phyloP scores from a whole-genome alignment of 1,140 invertebrate genomes.

The Stegodyphus dumicola region DNA sequence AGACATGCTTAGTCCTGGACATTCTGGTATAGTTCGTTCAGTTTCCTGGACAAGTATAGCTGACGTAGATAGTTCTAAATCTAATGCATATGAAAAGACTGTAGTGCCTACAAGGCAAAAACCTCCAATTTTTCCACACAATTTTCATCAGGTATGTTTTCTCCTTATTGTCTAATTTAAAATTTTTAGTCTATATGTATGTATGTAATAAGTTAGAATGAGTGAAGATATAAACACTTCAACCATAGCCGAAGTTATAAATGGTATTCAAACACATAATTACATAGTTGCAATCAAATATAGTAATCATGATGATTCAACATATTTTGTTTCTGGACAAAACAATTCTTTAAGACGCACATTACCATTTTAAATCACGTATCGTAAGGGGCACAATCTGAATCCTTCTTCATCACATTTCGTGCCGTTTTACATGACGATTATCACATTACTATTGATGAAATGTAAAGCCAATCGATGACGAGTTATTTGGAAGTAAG shows the following conservation, averaged over 20 bases:
- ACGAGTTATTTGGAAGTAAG: no score
- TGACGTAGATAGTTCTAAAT: background rate
- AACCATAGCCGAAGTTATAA: background rate
- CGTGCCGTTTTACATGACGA: background rate
- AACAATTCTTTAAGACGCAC: background rate
- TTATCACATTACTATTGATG: no score
- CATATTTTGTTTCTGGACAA: no score
- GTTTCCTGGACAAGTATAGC: constrained; percentile 21
- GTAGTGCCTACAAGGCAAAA: background rate
- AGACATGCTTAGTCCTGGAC: background rate
- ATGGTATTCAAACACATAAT: background rate
- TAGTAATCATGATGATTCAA: background rate
- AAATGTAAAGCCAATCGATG: no score
- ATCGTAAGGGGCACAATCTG: background rate
- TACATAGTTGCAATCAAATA: background rate
- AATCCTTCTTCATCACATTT: background rate
- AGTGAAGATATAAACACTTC: background rate
- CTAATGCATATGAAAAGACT: no score
- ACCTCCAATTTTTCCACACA: background rate
- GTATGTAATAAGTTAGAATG: background rate
- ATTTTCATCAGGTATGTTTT: constrained; percentile 11
- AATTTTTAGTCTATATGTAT: background rate
- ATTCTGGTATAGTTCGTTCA: constrained; percentile 24
- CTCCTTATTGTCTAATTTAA: background rate
- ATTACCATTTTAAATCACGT: background rate